Evolutionary conservation across 2,113 vertebrate genomes (phyloP).

Genomic region (Panthera uncia): DNA sequence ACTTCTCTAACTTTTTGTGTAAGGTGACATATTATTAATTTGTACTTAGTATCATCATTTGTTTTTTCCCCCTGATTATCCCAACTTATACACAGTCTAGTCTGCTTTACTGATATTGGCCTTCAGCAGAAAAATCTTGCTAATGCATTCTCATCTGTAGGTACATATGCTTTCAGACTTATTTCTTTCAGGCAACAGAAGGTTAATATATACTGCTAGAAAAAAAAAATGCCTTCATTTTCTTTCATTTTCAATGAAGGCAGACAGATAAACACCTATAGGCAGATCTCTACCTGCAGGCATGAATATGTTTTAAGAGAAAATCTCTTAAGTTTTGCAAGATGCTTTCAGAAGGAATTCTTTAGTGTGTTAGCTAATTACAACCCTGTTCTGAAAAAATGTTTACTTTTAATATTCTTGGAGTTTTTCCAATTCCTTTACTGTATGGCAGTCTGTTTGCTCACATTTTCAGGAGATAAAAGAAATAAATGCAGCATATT

Average conservation of each 20-base stretch:
- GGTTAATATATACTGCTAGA: slow-evolving; percentile 50
- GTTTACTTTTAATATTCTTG: slow-evolving; percentile 36
- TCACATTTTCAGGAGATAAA: slow-evolving; percentile 45
- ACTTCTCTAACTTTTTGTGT: not conserved
- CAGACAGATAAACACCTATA: slow-evolving; percentile 59
- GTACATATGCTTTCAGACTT: slow-evolving; percentile 50
- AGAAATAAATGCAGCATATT: not conserved
- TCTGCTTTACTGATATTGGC: not conserved
- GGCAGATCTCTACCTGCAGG: slow-evolving; percentile 44
- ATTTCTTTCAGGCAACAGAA: slow-evolving; percentile 18
- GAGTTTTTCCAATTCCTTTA: slow-evolving; percentile 51
- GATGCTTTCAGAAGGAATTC: slow-evolving; percentile 40
- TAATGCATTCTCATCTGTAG: slow-evolving; percentile 20
- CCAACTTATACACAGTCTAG: not conserved
- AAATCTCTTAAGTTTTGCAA: slow-evolving; percentile 60
- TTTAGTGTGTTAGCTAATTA: slow-evolving; percentile 64
- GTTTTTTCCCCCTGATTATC: not conserved
- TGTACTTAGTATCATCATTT: not conserved
- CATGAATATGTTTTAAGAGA: slow-evolving; percentile 55
- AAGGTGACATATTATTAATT: not conserved
- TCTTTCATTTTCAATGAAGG: slow-evolving; percentile 58
- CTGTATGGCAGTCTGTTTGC: slow-evolving; percentile 20
- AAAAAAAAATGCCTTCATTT: slow-evolving; percentile 19
- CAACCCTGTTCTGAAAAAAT: not conserved
- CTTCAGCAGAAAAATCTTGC: not conserved